Evolutionary conservation across 64 coral and sea anemone genomes (phyloP).

Genomic region (Stylophora pistillata): DNA sequence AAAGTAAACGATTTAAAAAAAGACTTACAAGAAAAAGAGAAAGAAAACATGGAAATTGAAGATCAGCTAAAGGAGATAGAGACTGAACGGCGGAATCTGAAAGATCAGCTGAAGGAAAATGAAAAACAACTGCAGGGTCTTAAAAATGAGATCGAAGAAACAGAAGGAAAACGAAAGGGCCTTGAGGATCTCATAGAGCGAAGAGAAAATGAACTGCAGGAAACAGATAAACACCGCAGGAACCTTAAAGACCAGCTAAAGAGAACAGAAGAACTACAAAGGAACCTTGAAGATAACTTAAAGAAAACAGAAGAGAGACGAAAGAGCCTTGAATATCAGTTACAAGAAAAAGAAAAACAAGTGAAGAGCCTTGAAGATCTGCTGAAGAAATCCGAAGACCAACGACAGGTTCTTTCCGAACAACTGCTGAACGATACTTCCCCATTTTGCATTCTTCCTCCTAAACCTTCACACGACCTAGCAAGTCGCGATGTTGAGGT

Average conservation of each 20-base stretch:
- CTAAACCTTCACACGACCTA: background rate
- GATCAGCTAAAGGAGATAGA: too few species aligned
- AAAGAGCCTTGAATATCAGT: background rate
- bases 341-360: background rate
- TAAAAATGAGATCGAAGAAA: too few species aligned
- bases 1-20: conserved; percentile 42
- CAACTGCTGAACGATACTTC: background rate
- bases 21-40: too few species aligned
- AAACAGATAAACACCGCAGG: too few species aligned
- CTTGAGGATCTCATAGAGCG: too few species aligned
- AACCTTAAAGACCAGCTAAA: background rate
- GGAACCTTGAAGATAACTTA: background rate
- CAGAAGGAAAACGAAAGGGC: too few species aligned
- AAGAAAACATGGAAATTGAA: too few species aligned
- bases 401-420: background rate
- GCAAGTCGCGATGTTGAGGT: background rate
- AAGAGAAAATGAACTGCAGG: too few species aligned
- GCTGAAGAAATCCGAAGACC: background rate
- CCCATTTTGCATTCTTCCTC: conserved; percentile 2
- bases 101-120: too few species aligned
- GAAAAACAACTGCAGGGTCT: too few species aligned
- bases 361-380: background rate
- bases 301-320: background rate
- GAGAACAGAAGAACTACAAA: background rate
- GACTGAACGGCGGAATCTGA: background rate